Conservation (phyloP, 2,888 invertebrate species). For the Agapostemon virescens region DNA sequence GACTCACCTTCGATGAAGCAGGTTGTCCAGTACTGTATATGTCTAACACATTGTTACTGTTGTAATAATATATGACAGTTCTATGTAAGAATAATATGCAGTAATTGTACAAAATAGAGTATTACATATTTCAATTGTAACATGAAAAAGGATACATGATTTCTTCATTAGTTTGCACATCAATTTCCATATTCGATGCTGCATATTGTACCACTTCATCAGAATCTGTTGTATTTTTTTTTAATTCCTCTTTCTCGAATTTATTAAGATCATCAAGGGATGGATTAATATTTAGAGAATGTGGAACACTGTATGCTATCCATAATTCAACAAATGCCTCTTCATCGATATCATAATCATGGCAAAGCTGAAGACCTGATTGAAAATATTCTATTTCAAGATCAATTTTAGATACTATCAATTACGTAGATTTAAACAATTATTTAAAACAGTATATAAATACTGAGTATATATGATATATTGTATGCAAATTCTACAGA, state of each 20-base stretch:
- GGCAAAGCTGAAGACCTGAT: conserved; percentile 75
- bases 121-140: background rate
- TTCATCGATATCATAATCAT: conserved; percentile 67
- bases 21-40: conserved; percentile 68
- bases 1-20: conserved; percentile 67
- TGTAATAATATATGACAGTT: conserved; percentile 54
- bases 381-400: conserved; percentile 11
- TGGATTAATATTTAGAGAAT: conserved; percentile 64
- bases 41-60: conserved; percentile 64
- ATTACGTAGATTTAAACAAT: background rate
- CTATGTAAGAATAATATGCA: conserved; percentile 51
- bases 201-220: background rate
- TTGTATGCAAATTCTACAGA: no score
- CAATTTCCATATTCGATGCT: conserved; percentile 5
- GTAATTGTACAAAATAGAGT: background rate
- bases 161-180: conserved; percentile 6
- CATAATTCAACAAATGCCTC: conserved; percentile 75
- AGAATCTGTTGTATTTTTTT: conserved; percentile 38
- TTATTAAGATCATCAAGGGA: conserved; percentile 67
- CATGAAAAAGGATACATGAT: conserved; percentile 50
- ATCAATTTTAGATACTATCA: background rate
- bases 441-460: background rate
- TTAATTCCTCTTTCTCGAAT: conserved; percentile 64
- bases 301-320: conserved; percentile 71
- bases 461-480: background rate